Percentiles rank a stretch among this genome's conserved stretches.
Conservation (phyloP, 2,797 vertebrate species). For the Pyrocephalus nanus region DNA sequence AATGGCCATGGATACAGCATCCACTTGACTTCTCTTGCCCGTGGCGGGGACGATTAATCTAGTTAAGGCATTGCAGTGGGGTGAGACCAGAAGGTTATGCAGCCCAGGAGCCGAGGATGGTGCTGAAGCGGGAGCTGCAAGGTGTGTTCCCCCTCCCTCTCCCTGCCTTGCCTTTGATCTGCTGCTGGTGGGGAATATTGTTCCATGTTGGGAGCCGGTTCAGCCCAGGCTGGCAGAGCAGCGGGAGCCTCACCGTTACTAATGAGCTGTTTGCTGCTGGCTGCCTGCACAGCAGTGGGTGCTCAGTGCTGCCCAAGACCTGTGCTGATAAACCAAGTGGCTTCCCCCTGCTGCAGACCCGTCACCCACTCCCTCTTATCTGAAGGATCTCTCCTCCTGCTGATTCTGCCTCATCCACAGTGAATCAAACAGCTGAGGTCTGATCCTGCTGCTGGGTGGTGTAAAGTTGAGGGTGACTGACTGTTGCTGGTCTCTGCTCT, state of each 20-base stretch:
- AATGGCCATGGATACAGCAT: neutral
- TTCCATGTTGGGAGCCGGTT: neutral
- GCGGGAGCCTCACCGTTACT: neutral
- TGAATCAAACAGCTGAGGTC: neutral
- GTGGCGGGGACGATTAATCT: accelerated
- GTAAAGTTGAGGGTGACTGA: accelerated
- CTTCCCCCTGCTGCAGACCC: neutral
- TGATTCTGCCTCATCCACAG: neutral
- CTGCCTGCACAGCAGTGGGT: accelerated
- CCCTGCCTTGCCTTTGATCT: neutral
- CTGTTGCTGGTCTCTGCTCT: accelerated
- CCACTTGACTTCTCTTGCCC: neutral
- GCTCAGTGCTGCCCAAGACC: neutral
- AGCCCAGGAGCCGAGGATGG: neutral
- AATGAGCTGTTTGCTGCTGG: neutral
- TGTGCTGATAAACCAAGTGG: accelerated
- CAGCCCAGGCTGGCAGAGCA: neutral
- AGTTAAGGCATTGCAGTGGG: neutral
- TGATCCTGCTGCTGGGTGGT: accelerated
- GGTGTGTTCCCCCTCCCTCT: neutral
- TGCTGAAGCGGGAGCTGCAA: neutral
- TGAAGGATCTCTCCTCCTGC: accelerated
- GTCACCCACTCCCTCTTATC: accelerated
- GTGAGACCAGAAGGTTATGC: accelerated
- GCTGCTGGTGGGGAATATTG: accelerated